phyloP scores from a whole-genome alignment of 2,113 vertebrate species.

The Microcebus griseorufus region DNA sequence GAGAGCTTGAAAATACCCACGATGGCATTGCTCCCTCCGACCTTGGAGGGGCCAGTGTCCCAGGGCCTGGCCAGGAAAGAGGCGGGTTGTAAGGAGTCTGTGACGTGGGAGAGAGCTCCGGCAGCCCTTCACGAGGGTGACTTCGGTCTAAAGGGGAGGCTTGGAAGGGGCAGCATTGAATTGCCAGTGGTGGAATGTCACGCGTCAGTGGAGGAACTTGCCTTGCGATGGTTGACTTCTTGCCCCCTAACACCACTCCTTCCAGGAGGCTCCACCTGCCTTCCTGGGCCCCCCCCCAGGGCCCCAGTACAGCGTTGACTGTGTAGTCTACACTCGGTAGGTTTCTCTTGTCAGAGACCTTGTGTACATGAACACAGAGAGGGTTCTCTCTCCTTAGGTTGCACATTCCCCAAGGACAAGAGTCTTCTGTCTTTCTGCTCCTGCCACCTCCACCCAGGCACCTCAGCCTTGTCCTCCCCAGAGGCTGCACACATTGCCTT shows the following conservation, averaged over 20 bases:
- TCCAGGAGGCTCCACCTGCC: neutral
- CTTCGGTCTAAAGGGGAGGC: neutral
- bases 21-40: neutral
- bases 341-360: neutral
- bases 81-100: neutral
- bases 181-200: neutral
- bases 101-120: neutral
- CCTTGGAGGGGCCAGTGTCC: neutral
- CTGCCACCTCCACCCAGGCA: neutral
- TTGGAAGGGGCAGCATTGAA: neutral
- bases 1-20: neutral
- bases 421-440: neutral
- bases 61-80: neutral
- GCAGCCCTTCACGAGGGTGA: neutral
- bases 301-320: too few species aligned
- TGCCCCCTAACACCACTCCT: neutral
- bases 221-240: neutral
- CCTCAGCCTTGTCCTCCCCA: neutral
- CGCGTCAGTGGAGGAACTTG: neutral
- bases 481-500: neutral
- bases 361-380: rapidly evolving
- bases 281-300: neutral
- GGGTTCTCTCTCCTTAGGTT: neutral
- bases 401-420: neutral
- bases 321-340: too few species aligned